Percentiles rank a stretch among this genome's conserved stretches.
phyloP scores from a whole-genome alignment of 2,888 invertebrate species.

The Leucozona laternaria region DNA sequence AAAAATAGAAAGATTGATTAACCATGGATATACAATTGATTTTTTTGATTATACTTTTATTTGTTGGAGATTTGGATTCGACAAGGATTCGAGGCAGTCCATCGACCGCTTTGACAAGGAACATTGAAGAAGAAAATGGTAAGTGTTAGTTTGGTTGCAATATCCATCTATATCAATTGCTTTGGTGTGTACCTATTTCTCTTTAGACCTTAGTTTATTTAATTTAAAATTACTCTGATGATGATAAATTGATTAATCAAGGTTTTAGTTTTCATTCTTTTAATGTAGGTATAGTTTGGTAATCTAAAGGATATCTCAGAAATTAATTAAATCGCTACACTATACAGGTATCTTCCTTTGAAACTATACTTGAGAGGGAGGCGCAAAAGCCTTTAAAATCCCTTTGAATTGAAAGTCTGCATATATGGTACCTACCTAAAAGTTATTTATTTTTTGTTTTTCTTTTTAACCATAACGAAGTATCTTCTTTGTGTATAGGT shows the following conservation, averaged over 20 bases:
- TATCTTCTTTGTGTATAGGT: background rate
- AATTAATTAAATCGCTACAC: slow-evolving; percentile 12
- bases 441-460: slow-evolving; percentile 7
- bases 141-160: slow-evolving; percentile 76
- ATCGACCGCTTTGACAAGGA: slow-evolving; percentile 80
- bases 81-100: slow-evolving; percentile 81
- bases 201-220: too few relatives aligned
- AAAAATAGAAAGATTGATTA: slow-evolving; percentile 40
- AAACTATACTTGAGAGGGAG: background rate
- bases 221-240: background rate
- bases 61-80: slow-evolving; percentile 74
- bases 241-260: slow-evolving; percentile 19
- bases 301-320: background rate
- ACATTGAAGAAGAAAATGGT: slow-evolving; percentile 83
- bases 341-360: too few relatives aligned
- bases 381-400: background rate
- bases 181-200: too few relatives aligned
- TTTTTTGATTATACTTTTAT: slow-evolving; percentile 73
- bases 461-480: background rate
- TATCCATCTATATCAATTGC: too few relatives aligned
- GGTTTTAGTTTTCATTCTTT: background rate
- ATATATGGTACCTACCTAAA: background rate
- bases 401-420: background rate
- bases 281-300: background rate
- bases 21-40: slow-evolving; percentile 71